Conservation (phyloP, 2,113 vertebrate species). For the Salvelinus namaycush region DNA sequence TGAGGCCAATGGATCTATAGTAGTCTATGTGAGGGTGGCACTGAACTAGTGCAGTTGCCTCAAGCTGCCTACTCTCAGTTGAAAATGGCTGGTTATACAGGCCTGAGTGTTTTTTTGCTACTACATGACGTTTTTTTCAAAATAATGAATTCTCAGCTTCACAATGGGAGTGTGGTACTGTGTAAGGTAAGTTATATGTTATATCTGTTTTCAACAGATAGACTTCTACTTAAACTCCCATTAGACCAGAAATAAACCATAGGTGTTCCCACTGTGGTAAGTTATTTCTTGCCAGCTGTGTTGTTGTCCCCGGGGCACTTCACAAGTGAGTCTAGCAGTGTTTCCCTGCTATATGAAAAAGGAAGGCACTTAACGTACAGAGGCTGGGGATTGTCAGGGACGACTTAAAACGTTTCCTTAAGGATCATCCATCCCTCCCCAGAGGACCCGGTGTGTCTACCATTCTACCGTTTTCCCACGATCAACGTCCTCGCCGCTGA, state of each 20-base stretch:
- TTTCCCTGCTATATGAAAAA: background rate
- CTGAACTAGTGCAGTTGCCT: background rate
- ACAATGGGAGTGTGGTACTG: background rate
- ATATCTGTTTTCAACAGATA: too few relatives aligned
- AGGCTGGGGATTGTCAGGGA: background rate
- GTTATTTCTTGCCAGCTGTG: too few relatives aligned
- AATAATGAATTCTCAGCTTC: background rate
- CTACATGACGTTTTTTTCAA: background rate
- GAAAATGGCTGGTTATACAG: background rate
- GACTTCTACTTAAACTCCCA: too few relatives aligned
- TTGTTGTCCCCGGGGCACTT: background rate
- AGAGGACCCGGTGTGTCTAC: background rate
- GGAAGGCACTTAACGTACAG: slow-evolving; percentile 4
- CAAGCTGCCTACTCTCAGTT: background rate
- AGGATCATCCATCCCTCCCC: background rate
- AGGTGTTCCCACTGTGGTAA: background rate
- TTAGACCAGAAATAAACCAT: background rate
- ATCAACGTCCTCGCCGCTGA: too few relatives aligned
- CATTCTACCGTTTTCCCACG: background rate
- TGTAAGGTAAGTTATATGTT: slow-evolving; percentile 1
- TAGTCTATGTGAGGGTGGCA: background rate
- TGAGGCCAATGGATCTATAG: background rate
- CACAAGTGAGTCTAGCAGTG: background rate
- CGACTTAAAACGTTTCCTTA: background rate
- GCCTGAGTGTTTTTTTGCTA: background rate